phyloP scores from a whole-genome alignment of 2,797 vertebrate species.

The Pangasius krempfi region DNA sequence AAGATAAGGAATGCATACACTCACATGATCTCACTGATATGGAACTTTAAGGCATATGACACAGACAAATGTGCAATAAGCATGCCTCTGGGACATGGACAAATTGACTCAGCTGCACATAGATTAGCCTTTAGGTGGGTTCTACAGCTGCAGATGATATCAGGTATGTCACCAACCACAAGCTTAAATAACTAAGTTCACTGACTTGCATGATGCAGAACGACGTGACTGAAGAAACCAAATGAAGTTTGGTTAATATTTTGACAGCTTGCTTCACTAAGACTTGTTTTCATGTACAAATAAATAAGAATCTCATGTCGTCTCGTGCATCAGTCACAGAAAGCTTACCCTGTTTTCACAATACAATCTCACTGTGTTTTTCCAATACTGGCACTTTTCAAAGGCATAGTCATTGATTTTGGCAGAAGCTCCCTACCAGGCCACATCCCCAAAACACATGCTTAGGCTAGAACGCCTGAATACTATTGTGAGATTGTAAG shows the following conservation, averaged over 20 bases:
- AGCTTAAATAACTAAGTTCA: not conserved
- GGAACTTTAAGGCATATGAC: not conserved
- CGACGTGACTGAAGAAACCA: too few species aligned
- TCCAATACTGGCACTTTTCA: not conserved
- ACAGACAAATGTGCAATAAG: not conserved
- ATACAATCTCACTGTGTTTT: not conserved
- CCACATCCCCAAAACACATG: not conserved
- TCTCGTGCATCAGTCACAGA: not conserved
- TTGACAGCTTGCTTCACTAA: not conserved
- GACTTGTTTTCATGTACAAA: not conserved
- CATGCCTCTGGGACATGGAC: constrained; percentile 4
- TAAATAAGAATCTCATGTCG: not conserved
- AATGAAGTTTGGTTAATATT: not conserved
- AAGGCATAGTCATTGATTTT: not conserved
- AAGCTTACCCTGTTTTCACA: not conserved
- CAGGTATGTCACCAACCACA: not conserved
- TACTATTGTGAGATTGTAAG: not conserved
- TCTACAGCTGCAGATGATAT: not conserved
- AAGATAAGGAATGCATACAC: not conserved
- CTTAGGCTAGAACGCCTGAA: not conserved
- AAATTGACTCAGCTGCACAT: not conserved
- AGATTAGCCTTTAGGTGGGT: not conserved
- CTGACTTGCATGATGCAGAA: not conserved
- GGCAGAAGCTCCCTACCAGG: not conserved
- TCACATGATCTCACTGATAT: not conserved